These are phyloP conservation scores for Urocyon cinereoargenteus DNA, from an alignment of 2,797 vertebrate species.

Conservation along the genomic window DNA sequence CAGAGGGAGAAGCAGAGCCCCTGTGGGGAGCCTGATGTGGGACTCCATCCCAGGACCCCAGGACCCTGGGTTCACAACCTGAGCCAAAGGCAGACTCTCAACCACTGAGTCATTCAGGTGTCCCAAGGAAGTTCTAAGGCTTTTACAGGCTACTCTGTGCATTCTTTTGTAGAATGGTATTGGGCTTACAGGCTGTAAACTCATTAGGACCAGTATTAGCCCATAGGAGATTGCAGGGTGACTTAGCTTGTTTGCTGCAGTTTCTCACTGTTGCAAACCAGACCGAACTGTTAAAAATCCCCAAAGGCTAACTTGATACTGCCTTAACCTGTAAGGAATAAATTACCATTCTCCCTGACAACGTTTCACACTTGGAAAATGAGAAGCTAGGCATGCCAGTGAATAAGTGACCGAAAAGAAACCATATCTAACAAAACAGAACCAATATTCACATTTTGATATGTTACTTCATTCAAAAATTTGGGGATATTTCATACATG, in stretches of 20 bases:
- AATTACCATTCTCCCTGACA: background rate
- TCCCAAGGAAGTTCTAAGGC: background rate
- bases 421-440: background rate
- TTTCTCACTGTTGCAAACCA: background rate
- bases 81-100: no score
- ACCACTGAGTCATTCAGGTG: no score
- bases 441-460: slow-evolving; percentile 13
- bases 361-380: background rate
- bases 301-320: background rate
- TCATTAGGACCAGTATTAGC: background rate
- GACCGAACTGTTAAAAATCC: background rate
- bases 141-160: background rate
- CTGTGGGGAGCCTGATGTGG: no score
- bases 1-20: no score
- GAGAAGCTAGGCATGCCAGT: background rate
- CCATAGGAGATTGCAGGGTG: background rate
- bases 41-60: no score
- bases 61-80: no score
- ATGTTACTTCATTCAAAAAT: background rate
- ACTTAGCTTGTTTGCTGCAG: background rate
- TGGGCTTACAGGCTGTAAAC: background rate
- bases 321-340: background rate
- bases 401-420: background rate
- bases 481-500: background rate
- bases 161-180: background rate